Evolutionary conservation across 2,113 vertebrate species (phyloP).

Genomic region (Ochotona curzoniae): DNA sequence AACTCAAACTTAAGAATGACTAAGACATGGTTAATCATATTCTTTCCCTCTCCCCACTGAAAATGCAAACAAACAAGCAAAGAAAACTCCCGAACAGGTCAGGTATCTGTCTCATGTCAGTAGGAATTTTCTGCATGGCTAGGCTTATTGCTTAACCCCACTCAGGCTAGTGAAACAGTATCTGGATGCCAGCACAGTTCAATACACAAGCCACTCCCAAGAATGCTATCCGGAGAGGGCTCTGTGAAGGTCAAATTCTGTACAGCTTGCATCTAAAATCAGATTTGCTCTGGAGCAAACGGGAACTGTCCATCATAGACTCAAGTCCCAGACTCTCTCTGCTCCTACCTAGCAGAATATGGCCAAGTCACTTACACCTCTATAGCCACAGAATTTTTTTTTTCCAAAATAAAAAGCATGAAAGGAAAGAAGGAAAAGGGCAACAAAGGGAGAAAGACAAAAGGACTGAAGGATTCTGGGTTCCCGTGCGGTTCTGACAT

Average conservation of each 20-base stretch:
- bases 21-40: slow-evolving; percentile 47
- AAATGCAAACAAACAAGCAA: slow-evolving; percentile 40
- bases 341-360: neutral
- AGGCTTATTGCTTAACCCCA: slow-evolving; percentile 27
- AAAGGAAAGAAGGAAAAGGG: fast-evolving
- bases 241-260: slow-evolving; percentile 58
- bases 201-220: slow-evolving; percentile 61
- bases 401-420: neutral
- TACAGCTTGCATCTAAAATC: slow-evolving; percentile 43
- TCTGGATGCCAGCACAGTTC: slow-evolving; percentile 40
- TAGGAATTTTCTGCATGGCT: slow-evolving; percentile 69
- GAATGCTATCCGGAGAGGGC: slow-evolving; percentile 64
- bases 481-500: slow-evolving; percentile 20
- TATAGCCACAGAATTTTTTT: neutral
- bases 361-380: neutral
- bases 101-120: slow-evolving; percentile 55
- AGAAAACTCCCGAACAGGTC: slow-evolving; percentile 52
- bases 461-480: neutral
- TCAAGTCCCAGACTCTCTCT: neutral
- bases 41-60: slow-evolving; percentile 40
- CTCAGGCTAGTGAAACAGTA: slow-evolving; percentile 57
- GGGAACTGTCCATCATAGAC: neutral
- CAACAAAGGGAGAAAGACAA: neutral
- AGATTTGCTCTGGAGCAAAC: slow-evolving; percentile 55
- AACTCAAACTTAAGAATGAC: slow-evolving; percentile 39